These are phyloP conservation scores for Pantala flavescens DNA, from an alignment of 1,140 invertebrate genomes.

Conservation along the genomic window DNA sequence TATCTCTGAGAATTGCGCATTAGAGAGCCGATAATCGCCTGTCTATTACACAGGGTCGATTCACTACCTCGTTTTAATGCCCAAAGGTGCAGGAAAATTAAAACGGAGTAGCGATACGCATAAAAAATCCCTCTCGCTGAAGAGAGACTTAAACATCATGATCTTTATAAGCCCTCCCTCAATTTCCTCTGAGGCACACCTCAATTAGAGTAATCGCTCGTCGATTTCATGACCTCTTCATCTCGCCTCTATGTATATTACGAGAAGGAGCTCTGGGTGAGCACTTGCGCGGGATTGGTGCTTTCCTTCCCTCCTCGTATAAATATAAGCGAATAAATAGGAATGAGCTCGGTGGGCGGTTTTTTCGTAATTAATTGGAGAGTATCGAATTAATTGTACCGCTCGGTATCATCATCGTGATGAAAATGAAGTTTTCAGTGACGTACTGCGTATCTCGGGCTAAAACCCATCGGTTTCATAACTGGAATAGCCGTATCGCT, in stretches of 20 bases:
- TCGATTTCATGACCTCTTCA: not conserved
- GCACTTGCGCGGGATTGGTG: not conserved
- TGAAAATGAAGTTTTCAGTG: slow-evolving; percentile 5
- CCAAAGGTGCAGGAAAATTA: too few relatives aligned
- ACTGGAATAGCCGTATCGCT: too few relatives aligned
- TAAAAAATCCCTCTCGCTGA: too few relatives aligned
- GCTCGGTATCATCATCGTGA: not conserved
- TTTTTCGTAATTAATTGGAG: not conserved
- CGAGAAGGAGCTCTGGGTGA: not conserved
- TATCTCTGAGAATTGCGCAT: too few relatives aligned
- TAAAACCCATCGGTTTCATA: too few relatives aligned
- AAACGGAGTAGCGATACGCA: too few relatives aligned
- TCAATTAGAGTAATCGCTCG: slow-evolving; percentile 9
- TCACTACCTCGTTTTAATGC: too few relatives aligned
- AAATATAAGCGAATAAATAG: slow-evolving; percentile 1
- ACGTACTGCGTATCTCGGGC: too few relatives aligned
- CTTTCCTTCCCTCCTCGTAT: not conserved
- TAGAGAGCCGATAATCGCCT: too few relatives aligned
- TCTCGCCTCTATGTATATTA: not conserved
- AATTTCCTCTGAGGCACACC: not conserved
- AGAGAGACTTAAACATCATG: too few relatives aligned
- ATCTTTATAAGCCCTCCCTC: not conserved
- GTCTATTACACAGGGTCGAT: too few relatives aligned
- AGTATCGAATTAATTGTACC: not conserved
- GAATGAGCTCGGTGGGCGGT: not conserved